Percentiles rank a stretch among this genome's conserved stretches.
Conservation (phyloP, 1,140 invertebrate genomes). For the Drosophila prosaltans region DNA sequence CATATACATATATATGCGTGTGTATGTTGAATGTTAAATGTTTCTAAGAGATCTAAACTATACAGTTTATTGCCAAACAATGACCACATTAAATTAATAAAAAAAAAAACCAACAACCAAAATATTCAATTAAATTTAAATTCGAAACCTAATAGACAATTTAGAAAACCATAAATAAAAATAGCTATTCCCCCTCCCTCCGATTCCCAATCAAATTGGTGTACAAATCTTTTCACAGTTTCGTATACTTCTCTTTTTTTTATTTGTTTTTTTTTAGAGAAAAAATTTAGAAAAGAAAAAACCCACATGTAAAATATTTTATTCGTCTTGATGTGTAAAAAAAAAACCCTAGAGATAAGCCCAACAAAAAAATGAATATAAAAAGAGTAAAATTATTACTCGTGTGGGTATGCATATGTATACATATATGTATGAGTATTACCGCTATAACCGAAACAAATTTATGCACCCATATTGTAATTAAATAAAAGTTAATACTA, state of each 20-base stretch:
- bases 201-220: slow-evolving; percentile 32
- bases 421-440: neutral
- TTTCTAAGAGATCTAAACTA: slow-evolving; percentile 29
- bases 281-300: slow-evolving; percentile 24
- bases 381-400: slow-evolving; percentile 34
- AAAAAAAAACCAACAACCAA: slow-evolving; percentile 25
- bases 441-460: slow-evolving; percentile 31
- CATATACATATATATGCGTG: no score
- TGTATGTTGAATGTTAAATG: slow-evolving; percentile 34
- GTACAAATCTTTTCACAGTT: slow-evolving; percentile 61
- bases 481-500: slow-evolving; percentile 57
- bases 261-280: neutral
- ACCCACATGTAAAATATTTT: slow-evolving; percentile 43
- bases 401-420: slow-evolving; percentile 15
- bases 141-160: slow-evolving; percentile 45
- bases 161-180: slow-evolving; percentile 32
- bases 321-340: slow-evolving; percentile 51
- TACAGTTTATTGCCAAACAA: slow-evolving; percentile 42
- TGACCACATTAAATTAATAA: slow-evolving; percentile 34
- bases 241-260: slow-evolving; percentile 20
- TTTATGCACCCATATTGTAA: slow-evolving; percentile 60
- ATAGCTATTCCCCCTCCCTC: slow-evolving; percentile 1
- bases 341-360: slow-evolving; percentile 31
- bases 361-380: slow-evolving; percentile 34
- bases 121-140: slow-evolving; percentile 36